phyloP scores from a whole-genome alignment of 2,888 invertebrate genomes.

The Acrocyrtus sp. region DNA sequence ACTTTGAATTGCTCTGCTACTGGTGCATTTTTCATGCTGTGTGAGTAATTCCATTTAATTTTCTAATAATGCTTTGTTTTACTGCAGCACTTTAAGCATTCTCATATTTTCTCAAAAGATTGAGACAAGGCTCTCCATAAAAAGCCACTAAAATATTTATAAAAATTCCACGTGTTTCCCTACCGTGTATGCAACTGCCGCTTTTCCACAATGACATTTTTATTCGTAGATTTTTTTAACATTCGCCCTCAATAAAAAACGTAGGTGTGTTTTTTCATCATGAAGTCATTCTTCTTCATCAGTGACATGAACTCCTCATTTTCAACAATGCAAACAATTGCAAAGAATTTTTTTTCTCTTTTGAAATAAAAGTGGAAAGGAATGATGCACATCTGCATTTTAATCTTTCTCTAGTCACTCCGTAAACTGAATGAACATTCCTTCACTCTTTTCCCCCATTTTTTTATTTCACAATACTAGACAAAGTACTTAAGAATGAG shows the following conservation, averaged over 20 bases:
- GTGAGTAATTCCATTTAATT: not conserved
- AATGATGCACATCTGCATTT: slow-evolving; percentile 23
- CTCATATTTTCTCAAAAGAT: too few species aligned
- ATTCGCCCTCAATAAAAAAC: slow-evolving; percentile 23
- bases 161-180: slow-evolving; percentile 41
- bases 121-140: too few species aligned
- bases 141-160: too few species aligned
- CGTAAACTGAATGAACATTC: slow-evolving; percentile 16
- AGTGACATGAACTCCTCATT: slow-evolving; percentile 24
- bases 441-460: not conserved
- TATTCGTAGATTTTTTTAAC: not conserved
- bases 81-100: too few species aligned
- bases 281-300: slow-evolving; percentile 39
- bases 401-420: not conserved
- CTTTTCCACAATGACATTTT: slow-evolving; percentile 33
- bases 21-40: slow-evolving; percentile 29
- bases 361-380: not conserved
- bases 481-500: too few species aligned
- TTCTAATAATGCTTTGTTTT: too few species aligned
- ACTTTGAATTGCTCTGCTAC: slow-evolving; percentile 24
- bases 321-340: slow-evolving; percentile 25
- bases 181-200: slow-evolving; percentile 21
- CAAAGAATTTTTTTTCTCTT: slow-evolving; percentile 8
- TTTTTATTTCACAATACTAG: not conserved
- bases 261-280: slow-evolving; percentile 29